A percentile compares a stretch with the other conserved stretches of the same genome.
These are phyloP conservation scores for Carabus problematicus DNA, from an alignment of 2,888 invertebrate species.

Conservation along the genomic window DNA sequence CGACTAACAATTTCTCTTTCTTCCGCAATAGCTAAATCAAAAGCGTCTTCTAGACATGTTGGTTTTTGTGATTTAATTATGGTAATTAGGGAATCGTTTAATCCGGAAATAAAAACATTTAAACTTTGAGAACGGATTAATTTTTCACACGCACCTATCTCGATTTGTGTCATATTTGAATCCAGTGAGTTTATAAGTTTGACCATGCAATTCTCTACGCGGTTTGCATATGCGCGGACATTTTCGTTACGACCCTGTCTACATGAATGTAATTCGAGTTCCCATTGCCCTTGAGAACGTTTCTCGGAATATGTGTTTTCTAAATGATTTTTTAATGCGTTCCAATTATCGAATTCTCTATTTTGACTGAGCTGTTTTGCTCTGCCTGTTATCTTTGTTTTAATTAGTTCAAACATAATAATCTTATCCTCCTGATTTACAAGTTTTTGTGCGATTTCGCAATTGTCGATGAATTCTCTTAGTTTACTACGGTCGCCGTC, in stretches of 20 bases:
- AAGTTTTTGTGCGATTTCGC: conserved; percentile 33
- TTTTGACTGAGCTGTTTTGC: conserved; percentile 40
- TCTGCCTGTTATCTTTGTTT: conserved; percentile 43
- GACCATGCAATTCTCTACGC: conserved; percentile 41
- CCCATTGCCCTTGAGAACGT: conserved; percentile 44
- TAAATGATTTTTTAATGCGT: conserved; percentile 38
- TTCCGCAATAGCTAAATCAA: conserved; percentile 44
- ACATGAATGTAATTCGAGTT: conserved; percentile 44
- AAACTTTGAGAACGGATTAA: conserved; percentile 43
- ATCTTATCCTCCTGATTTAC: conserved; percentile 16
- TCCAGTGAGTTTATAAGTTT: conserved; percentile 43
- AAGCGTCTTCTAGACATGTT: conserved; percentile 40
- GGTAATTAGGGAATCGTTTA: conserved; percentile 40
- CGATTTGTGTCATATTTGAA: background rate
- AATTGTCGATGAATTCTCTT: conserved; percentile 43
- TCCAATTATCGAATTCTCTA: conserved; percentile 42
- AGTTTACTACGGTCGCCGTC: conserved; percentile 38
- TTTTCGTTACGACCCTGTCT: conserved; percentile 42
- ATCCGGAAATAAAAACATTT: conserved; percentile 43
- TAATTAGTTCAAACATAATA: conserved; percentile 43
- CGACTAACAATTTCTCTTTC: conserved; percentile 43
- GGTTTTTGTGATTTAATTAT: conserved; percentile 44
- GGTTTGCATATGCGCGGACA: conserved; percentile 39
- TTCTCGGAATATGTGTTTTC: conserved; percentile 42
- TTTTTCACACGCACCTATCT: conserved; percentile 32